Evolutionary conservation across 2,797 vertebrate genomes (phyloP), one percentile per base, ranked within the genome.

Genomic region (Xiphophorus birchmanni): DNA sequence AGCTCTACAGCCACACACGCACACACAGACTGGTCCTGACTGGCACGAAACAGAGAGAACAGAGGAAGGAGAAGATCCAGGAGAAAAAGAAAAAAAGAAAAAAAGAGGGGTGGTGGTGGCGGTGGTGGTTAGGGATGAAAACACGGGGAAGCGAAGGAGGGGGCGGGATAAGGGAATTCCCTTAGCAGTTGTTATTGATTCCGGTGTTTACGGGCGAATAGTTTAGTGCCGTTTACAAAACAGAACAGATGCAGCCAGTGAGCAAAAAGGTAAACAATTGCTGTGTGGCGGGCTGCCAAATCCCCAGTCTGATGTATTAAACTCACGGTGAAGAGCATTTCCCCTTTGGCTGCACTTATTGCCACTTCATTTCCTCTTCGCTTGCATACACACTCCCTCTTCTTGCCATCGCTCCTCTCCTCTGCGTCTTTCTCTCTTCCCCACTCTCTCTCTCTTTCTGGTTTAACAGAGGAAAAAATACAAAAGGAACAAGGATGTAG

Each of bases 231-330:
- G 95, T 98, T 99, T 98, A 98, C 97, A 97, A 98, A 98, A 97
- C 97, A 96, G 97, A 99, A 97, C 97, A 99, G 98, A 99, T 98
- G 98, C 97, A 98, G 97, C 97, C 96, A 95, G 96, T 96, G 97
- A 97, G 97, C 96, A 97, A 97, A 98, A 99, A 99, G 97, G 97
- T 99, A 99, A 99, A 99, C 97, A 99, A 98, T 98, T 97, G 97
- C 97, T 97, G 95, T 96, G 94, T 98, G 98, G 98, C 97, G 94
- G 94, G 92, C 96, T 97, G 97, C 97, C 98, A 99, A 97, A 96
- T 96, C 96, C 96, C 95, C 94, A 97, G 96, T 95, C 94, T 96
- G 95, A 98, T 97, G 97, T 97, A 99, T 98, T 99, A 98, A 97
- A 98, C 96, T 97, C 96, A 96, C 96, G 96, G 96, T 97, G 97